Evolutionary conservation across 2,888 invertebrate genomes (phyloP).

Genomic region (Hoplodrina ambigua): DNA sequence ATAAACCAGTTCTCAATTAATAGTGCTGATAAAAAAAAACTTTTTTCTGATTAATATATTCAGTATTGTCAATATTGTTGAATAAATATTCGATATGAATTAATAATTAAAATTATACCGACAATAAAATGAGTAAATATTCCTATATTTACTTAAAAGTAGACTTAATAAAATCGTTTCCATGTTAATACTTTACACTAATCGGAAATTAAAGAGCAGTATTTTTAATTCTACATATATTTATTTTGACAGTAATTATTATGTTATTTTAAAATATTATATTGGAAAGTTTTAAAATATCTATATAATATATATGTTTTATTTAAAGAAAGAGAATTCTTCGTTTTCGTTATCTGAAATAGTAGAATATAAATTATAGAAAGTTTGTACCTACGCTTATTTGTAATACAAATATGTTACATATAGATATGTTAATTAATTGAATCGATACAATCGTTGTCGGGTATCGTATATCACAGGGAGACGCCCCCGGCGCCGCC

Average conservation of each 20-base stretch:
- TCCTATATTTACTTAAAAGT: constrained; percentile 32
- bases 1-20: constrained; percentile 19
- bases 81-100: constrained; percentile 52
- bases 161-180: constrained; percentile 48
- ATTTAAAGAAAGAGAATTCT: neutral
- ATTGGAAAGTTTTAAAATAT: constrained; percentile 51
- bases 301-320: neutral
- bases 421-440: constrained; percentile 79
- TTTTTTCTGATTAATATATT: constrained; percentile 36
- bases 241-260: constrained; percentile 53
- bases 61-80: constrained; percentile 27
- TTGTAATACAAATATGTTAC: constrained; percentile 66
- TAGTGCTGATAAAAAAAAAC: neutral
- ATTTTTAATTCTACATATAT: constrained; percentile 43
- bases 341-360: constrained; percentile 25
- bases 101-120: constrained; percentile 45
- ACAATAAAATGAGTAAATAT: constrained; percentile 21
- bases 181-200: constrained; percentile 36
- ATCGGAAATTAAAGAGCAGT: constrained; percentile 48
- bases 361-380: constrained; percentile 57
- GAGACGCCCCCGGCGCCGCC: constrained; percentile 82
- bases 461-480: constrained; percentile 72
- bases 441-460: constrained; percentile 71
- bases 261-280: constrained; percentile 43
- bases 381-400: constrained; percentile 58